phyloP scores from a whole-genome alignment of 30 jellyfish, hydroid and myxozoan species.

The Hydractinia echinata region DNA sequence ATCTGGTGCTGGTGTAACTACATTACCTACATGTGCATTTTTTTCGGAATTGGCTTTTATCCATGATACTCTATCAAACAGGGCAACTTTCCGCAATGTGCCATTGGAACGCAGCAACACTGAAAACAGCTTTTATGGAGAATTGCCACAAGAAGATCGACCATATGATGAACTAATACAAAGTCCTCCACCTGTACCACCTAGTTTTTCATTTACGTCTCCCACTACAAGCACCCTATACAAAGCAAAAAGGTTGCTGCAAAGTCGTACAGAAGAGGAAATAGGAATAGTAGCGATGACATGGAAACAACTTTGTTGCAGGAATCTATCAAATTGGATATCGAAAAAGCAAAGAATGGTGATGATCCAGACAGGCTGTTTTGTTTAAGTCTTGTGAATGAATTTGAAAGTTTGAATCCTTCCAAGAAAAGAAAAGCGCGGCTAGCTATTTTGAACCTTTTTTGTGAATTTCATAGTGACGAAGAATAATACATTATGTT shows the following conservation, averaged over 20 bases:
- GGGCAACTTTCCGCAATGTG: not conserved
- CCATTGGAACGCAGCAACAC: not conserved
- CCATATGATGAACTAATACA: not conserved
- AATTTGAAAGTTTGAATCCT: not conserved
- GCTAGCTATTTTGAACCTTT: not conserved
- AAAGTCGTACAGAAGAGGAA: too few species aligned
- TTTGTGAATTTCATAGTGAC: not conserved
- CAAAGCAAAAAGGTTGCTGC: too few species aligned
- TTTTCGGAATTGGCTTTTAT: too few species aligned
- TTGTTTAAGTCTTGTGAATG: slow-evolving; percentile 5
- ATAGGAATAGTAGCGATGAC: not conserved
- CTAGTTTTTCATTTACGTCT: too few species aligned
- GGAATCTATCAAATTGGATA: not conserved
- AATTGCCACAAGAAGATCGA: not conserved
- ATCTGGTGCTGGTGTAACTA: slow-evolving; percentile 8
- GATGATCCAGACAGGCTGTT: slow-evolving; percentile 8
- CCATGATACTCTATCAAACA: not conserved
- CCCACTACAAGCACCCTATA: too few species aligned
- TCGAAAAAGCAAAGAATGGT: slow-evolving; percentile 4
- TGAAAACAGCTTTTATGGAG: not conserved
- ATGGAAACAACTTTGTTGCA: not conserved
- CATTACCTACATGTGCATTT: slow-evolving; percentile 2
- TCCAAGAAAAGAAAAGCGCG: not conserved
- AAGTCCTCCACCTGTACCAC: slow-evolving; percentile 3
- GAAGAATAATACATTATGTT: not conserved